Evolutionary conservation across 2,888 invertebrate species (phyloP), one percentile per base, ranked within the genome.

Genomic region (Oscheius sp.): DNA sequence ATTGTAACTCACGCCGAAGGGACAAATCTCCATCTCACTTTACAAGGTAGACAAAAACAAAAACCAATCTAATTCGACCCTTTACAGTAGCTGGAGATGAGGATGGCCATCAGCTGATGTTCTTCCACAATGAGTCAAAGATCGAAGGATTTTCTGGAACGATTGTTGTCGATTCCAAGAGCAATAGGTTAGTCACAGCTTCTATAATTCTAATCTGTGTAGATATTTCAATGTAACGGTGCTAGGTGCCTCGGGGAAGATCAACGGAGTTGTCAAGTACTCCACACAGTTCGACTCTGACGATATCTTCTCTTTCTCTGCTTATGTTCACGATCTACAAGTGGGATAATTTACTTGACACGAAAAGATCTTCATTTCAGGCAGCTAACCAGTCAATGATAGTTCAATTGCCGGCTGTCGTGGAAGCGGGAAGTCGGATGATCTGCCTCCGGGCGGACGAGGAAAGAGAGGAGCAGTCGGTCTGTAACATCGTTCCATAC

Each of bases 111-210:
- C 76, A 73, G 18, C 56, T 85, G n/a, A 76, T 81, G 1, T 87
- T 87, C 78, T 82, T 86, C 70, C 87, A 87, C 79, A 88, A 88
- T 58, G 79, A 86, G 16, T 85, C 85, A 1, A 35, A 75, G 55
- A 78, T 87, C 18, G 77, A 76, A 7, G 86, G 86, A 55, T 87
- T 87, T 69, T 72, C 78, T 18, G 87, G 85, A 16, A 76, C 82
- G 16, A 84, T 87, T 49, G 75, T 87, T 27, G 83, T 86, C 5
- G 81, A 83, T 56, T 79, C 82, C 0, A 77, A 77, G 55, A 78
- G 78, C 5, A 82, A 82, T 66, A 56, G 76, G 74, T 74, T 25
- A 9, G 56, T 6, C 9, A 9, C 35, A 55, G 52, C 53, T 53
- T 55, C 25, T 49, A 7, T 9, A 27, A 52, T 56, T 16, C 45